Evolutionary conservation across 1,140 invertebrate species (phyloP).

Genomic region (Nephotettix cincticeps): DNA sequence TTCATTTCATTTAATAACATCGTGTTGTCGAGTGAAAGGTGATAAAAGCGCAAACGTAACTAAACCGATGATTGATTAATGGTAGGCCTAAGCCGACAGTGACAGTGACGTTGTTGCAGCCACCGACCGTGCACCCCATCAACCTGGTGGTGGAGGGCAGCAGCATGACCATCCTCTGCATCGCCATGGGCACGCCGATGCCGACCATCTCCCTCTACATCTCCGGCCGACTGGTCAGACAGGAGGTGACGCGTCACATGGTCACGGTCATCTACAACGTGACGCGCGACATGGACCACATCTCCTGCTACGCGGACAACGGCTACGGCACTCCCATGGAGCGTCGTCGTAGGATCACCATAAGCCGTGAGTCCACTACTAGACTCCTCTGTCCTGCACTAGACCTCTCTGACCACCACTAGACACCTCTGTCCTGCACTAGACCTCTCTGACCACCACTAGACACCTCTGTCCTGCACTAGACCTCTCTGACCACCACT

Average conservation of each 20-base stretch:
- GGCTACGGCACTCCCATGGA: constrained; percentile 82
- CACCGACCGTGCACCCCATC: constrained; percentile 76
- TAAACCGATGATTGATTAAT: no score
- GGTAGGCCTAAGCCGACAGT: no score
- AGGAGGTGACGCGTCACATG: constrained; percentile 76
- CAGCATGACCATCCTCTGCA: constrained; percentile 80
- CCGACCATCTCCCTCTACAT: constrained; percentile 80
- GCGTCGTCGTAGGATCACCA: constrained; percentile 69
- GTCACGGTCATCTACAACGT: constrained; percentile 79
- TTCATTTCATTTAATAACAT: no score
- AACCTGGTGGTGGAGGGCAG: constrained; percentile 78
- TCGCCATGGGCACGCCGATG: constrained; percentile 78
- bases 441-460: no score
- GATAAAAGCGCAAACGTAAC: no score
- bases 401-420: no score
- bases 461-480: no score
- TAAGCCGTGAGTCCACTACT: constrained; percentile 76
- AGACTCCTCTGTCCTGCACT: no score
- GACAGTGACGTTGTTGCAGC: no score
- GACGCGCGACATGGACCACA: constrained; percentile 76
- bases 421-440: no score
- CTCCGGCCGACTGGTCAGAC: constrained; percentile 68
- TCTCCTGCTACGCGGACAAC: constrained; percentile 83
- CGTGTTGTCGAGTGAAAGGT: no score
- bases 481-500: no score